Evolutionary conservation across 2,113 vertebrate genomes (phyloP).

Genomic region (Cardinalis cardinalis): DNA sequence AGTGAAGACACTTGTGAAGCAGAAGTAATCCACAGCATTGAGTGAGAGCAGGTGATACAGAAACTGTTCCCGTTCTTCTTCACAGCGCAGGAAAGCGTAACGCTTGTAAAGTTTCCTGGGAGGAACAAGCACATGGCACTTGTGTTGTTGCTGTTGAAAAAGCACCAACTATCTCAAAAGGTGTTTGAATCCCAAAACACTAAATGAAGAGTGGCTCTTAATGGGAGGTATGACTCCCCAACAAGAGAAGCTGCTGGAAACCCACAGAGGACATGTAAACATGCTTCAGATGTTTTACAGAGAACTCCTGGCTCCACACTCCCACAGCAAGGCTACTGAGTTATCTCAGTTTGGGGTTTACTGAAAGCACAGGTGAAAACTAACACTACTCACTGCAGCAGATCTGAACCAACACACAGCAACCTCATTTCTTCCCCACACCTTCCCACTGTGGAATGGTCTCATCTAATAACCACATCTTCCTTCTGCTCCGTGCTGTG

Average conservation of each 20-base stretch:
- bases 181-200: neutral
- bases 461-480: neutral
- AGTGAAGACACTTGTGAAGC: constrained; percentile 95
- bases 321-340: neutral
- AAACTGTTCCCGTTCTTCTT: constrained; percentile 96
- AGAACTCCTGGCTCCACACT: accelerated
- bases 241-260: neutral
- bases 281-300: accelerated
- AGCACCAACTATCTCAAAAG: neutral
- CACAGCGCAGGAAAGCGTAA: constrained; percentile 93
- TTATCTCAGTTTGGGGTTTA: neutral
- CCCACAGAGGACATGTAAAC: neutral
- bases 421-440: neutral
- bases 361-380: neutral
- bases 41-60: constrained; percentile 95
- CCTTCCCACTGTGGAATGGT: neutral
- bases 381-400: neutral
- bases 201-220: neutral
- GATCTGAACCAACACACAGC: neutral
- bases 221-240: neutral
- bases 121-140: neutral
- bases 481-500: neutral
- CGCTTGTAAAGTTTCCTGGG: constrained; percentile 93
- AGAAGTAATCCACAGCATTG: constrained; percentile 97
- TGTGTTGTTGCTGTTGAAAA: neutral